Evolutionary conservation across 1,140 invertebrate genomes (phyloP).

Genomic region (Solenopsis fugax): DNA sequence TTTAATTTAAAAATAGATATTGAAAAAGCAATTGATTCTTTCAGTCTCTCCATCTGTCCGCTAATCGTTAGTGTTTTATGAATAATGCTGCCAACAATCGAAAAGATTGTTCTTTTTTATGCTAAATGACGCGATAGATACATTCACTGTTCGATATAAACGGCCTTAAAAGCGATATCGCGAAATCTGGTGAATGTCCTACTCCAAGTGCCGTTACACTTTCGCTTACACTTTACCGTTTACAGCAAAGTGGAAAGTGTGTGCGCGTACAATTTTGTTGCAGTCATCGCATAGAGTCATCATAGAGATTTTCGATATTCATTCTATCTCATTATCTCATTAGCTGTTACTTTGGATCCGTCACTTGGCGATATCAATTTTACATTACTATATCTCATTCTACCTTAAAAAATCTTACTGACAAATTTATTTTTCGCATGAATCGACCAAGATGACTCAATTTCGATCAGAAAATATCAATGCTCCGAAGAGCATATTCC

Average conservation of each 20-base stretch:
- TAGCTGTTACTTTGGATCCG: not conserved
- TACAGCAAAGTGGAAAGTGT: not conserved
- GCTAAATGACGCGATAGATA: not conserved
- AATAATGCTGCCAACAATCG: no score
- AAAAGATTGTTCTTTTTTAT: not conserved
- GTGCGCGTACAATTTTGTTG: constrained; percentile 14
- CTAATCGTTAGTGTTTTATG: not conserved
- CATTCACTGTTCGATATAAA: not conserved
- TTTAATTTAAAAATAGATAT: not conserved
- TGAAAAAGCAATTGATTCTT: not conserved
- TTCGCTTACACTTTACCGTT: constrained; percentile 23
- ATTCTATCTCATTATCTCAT: not conserved
- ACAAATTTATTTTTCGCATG: not conserved
- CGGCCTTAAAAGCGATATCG: not conserved
- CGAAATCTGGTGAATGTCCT: constrained; percentile 28
- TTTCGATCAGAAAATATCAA: not conserved
- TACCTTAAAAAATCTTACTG: not conserved
- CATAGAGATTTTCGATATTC: not conserved
- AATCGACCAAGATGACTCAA: not conserved
- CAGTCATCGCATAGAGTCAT: not conserved
- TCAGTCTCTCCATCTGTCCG: not conserved
- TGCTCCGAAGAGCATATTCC: not conserved
- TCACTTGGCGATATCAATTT: not conserved
- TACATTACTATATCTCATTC: not conserved
- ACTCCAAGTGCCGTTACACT: constrained; percentile 25